Evolutionary conservation across 2,888 invertebrate species (phyloP), one percentile per base, ranked within the genome.

Genomic region (Eupithecia subfuscata): DNA sequence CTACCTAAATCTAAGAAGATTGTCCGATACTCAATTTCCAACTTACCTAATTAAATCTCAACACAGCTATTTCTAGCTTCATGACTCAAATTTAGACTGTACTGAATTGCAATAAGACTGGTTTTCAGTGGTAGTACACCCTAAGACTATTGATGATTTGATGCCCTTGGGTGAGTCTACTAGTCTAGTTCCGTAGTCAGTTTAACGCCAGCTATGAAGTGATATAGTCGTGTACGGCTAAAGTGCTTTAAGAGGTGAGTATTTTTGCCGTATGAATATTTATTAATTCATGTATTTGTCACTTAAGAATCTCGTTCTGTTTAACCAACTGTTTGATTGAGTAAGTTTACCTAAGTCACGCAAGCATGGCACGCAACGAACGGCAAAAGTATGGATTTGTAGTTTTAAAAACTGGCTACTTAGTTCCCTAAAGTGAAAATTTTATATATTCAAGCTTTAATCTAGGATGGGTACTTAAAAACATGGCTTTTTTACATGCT

Each of bases 121-220:
- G 75, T 75, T 79, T 40, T 69, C 37, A 63, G 69, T 30, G 52
- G 34, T 48, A 12, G 25, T 3, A 12, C 30, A 18, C 22, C 70
- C 73, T 64, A 68, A 52, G 22, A 70, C 70, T 69, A 77, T 69
- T 60, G 60, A 25, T 60, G 60, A 60, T 65, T 77, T 77, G 79
- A 71, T 70, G 71, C 63, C 64, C 65, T 68, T 73, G 78, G 45
- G 63, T 16, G n/a, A 11, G 11, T 22, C 52, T 56, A 9, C 16
- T 30, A 4, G 34, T 34, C 25, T 16, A 30, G 34, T 34, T 34
- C 8, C 14, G 12, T 76, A 81, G 76, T 52, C 86, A 89, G 89
- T 90, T 82, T 80, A 82, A 71, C 82, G 81, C 75, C 78, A 83
- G 83, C 80, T 71, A 80, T 82, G 85, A 45, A 75, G 82, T 83